A percentile compares a stretch with the other conserved stretches of the same genome.
phyloP scores from a whole-genome alignment of 2,888 invertebrate genomes.

The Cephus sareptanus region DNA sequence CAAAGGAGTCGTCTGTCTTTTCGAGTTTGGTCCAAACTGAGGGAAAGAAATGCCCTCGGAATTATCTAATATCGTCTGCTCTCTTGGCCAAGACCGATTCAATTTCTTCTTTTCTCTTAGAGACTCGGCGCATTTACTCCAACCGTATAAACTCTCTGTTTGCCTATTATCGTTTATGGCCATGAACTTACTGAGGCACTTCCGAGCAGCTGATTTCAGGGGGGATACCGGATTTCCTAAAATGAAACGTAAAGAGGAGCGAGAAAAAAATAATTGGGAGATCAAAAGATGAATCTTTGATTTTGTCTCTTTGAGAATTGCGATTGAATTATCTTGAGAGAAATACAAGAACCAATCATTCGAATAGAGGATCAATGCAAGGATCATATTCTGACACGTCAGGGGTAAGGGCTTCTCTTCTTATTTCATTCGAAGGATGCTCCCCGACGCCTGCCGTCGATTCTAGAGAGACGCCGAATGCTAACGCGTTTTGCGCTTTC shows the following conservation, averaged over 20 bases:
- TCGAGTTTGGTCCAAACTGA: background rate
- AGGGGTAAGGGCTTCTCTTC: no score
- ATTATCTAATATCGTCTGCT: conserved; percentile 31
- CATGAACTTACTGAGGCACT: background rate
- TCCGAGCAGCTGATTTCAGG: background rate
- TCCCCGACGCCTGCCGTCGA: no score
- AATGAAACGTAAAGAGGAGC: background rate
- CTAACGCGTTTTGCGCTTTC: no score
- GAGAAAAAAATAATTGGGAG: background rate
- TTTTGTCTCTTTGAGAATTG: background rate
- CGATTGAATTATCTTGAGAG: background rate
- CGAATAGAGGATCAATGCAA: no score
- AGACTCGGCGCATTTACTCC: background rate
- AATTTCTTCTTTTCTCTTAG: conserved; percentile 25
- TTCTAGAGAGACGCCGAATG: no score
- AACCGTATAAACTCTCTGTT: background rate
- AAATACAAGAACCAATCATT: background rate
- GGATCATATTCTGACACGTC: no score
- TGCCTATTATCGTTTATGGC: background rate
- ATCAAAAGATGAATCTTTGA: background rate
- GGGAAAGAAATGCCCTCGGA: conserved; percentile 30
- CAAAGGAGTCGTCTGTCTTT: background rate
- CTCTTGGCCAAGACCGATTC: conserved; percentile 19
- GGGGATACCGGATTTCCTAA: background rate
- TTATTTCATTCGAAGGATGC: no score